Percentiles rank a stretch among this genome's conserved stretches.
phyloP scores from a whole-genome alignment of 2,113 vertebrate species.

The Psittacus erithacus region DNA sequence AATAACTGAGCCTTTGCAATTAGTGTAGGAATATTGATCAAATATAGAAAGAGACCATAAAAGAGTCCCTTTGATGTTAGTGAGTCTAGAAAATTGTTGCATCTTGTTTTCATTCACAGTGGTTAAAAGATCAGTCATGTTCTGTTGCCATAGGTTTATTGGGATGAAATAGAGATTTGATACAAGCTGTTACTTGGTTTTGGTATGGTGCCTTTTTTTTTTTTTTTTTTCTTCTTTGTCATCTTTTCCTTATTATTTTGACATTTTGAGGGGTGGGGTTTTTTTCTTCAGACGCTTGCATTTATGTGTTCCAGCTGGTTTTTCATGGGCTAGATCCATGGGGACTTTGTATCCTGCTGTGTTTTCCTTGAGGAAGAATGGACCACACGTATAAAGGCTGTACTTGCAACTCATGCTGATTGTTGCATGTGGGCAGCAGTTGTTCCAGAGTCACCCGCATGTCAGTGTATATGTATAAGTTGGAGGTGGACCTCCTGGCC shows the following conservation, averaged over 20 bases:
- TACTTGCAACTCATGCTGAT: not conserved
- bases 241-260: conserved; percentile 29
- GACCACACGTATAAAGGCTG: not conserved
- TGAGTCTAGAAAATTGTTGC: not conserved
- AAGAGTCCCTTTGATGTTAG: conserved; percentile 1
- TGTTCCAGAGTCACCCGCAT: not conserved
- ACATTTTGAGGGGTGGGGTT: not conserved
- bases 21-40: not conserved
- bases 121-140: not conserved
- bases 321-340: not conserved
- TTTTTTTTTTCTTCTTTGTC: not conserved
- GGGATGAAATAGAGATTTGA: not conserved
- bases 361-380: not conserved
- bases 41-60: not conserved
- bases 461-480: not conserved
- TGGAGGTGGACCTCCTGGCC: not conserved
- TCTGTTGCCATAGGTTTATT: not conserved
- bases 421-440: not conserved
- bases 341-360: not conserved
- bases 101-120: conserved; percentile 14
- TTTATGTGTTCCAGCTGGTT: conserved; percentile 10
- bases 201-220: not conserved
- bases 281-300: not conserved
- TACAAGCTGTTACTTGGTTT: not conserved
- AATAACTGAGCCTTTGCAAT: not conserved